phyloP scores from a whole-genome alignment of 2,797 vertebrate genomes.

The Acanthornis magna region DNA sequence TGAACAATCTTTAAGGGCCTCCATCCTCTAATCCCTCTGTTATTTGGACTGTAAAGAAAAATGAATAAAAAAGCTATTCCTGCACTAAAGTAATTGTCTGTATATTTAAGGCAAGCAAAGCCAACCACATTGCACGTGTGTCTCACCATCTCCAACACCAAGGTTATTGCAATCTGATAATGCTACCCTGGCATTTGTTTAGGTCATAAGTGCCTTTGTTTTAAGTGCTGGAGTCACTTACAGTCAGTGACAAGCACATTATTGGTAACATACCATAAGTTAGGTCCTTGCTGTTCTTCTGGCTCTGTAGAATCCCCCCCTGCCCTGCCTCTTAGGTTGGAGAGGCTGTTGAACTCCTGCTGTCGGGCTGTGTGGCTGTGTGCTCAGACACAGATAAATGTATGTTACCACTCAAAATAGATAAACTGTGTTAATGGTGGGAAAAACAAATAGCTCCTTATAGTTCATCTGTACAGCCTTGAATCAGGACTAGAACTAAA shows the following conservation, averaged over 20 bases:
- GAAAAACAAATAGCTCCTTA: not conserved
- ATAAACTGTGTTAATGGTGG: not conserved
- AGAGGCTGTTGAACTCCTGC: not conserved
- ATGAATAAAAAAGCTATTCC: not conserved
- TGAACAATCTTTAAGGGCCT: not conserved
- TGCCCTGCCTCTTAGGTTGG: not conserved
- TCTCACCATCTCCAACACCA: not conserved
- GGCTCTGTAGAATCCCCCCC: not conserved
- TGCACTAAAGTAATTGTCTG: not conserved
- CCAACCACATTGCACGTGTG: rapidly evolving
- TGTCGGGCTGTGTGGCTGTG: not conserved
- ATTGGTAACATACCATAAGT: not conserved
- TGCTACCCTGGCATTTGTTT: not conserved
- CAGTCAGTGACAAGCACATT: not conserved
- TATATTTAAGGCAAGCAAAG: not conserved
- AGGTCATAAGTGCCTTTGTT: not conserved
- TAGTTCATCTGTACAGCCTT: not conserved
- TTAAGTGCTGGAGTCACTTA: not conserved
- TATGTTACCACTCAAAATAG: not conserved
- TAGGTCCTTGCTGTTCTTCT: not conserved
- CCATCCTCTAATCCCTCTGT: not conserved
- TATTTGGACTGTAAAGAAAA: not conserved
- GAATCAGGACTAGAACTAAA: not conserved
- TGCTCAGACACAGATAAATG: not conserved
- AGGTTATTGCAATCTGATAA: not conserved